phyloP scores from a whole-genome alignment of 2,888 invertebrate genomes.

The Galerucella calmariensis region DNA sequence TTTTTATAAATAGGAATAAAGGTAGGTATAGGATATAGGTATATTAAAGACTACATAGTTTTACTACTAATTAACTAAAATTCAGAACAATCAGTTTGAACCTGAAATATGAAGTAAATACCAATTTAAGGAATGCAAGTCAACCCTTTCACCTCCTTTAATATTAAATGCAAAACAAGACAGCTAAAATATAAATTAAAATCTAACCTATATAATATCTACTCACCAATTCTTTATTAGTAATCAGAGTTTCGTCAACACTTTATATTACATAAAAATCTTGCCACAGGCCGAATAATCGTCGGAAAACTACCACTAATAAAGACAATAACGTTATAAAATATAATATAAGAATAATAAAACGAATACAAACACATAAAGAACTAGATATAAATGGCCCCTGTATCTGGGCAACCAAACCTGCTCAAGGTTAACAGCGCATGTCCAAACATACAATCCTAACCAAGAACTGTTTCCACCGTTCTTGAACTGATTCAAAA shows the following conservation, averaged over 20 bases:
- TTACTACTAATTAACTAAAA: no score
- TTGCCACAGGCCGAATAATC: background rate
- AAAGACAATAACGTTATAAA: constrained; percentile 26
- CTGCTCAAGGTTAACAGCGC: no score
- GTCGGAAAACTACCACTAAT: constrained; percentile 2
- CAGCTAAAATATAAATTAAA: background rate
- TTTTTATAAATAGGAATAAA: no score
- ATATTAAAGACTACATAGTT: no score
- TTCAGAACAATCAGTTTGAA: background rate
- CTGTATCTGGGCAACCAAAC: constrained; percentile 43
- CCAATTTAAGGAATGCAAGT: background rate
- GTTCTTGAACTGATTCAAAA: no score
- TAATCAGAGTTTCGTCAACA: background rate
- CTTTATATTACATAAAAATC: background rate
- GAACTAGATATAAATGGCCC: constrained; percentile 37
- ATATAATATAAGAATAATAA: constrained; percentile 1
- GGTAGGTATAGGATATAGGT: no score
- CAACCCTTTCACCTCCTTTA: background rate
- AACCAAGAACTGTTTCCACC: no score
- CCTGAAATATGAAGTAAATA: background rate
- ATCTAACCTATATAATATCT: constrained; percentile 2
- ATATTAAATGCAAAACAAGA: background rate
- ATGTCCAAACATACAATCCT: no score
- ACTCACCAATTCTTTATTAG: background rate
- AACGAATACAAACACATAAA: constrained; percentile 11